Evolutionary conservation across 2,113 vertebrate genomes (phyloP).

Genomic region (pig (Sus scrofa)): DNA sequence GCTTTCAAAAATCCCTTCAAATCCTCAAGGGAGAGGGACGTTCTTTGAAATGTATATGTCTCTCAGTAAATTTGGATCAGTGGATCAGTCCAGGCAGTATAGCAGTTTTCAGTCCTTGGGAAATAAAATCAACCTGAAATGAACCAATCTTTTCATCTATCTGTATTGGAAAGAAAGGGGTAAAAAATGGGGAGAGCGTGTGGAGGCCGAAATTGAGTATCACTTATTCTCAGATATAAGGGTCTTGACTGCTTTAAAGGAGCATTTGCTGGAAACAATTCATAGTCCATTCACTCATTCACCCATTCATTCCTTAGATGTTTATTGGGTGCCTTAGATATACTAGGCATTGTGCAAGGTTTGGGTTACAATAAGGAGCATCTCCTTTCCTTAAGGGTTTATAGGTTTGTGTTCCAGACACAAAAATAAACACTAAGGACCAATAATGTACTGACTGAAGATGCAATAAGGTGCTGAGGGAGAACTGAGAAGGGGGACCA

Average conservation of each 20-base stretch:
- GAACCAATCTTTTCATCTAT: not conserved
- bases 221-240: not conserved
- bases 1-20: not conserved
- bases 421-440: not conserved
- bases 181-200: not conserved
- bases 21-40: not conserved
- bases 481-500: not conserved
- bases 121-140: not conserved
- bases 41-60: constrained; percentile 1
- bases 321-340: not conserved
- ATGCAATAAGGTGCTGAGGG: not conserved
- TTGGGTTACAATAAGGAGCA: not conserved
- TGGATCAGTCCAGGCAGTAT: not conserved
- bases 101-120: not conserved
- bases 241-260: not conserved
- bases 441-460: not conserved
- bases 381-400: not conserved
- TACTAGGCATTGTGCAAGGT: not conserved
- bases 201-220: not conserved
- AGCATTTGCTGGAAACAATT: constrained; percentile 5
- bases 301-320: not conserved
- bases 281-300: not conserved
- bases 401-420: not conserved
- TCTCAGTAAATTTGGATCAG: not conserved
- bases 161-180: not conserved